Base-by-base conservation (phyloP, 2,113 vertebrate species). In the Halcyon senegalensis region DNA sequence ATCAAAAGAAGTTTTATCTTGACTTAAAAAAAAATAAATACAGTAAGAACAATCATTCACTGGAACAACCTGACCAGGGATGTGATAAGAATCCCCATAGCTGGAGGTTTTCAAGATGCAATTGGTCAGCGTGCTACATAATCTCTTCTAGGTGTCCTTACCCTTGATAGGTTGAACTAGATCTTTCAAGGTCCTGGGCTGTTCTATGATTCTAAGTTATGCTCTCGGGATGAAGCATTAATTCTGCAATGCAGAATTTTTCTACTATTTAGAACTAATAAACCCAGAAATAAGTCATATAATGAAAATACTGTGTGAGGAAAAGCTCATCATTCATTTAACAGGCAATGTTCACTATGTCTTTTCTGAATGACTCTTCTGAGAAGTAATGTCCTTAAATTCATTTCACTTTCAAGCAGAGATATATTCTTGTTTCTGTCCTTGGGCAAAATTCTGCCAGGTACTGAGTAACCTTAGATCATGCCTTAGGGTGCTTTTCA, bases 31-130 rank as follows among this genome's bases (percentile, higher is more conserved):
- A 46, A 7, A 50, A 50, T 11, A 25, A 51, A 75, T 58, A 17
- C n/a, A 30, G 16, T 39, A 46, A 66, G 27, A 73, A 39, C 12
- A 66, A 30, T 24, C 19, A 11, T 48, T 75, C 76, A 58, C 11
- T 48, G 39, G 14, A 86, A 62, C 16, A 62, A 25, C 6, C 10
- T 37, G 16, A 2, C n/a, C 16, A 28, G 14, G 44, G 30, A 27
- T 64, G 23, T 35, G 50, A 15, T 21, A 41, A 58, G 46, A n/a
- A 15, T 35, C 37, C 8, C n/a, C 30, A 25, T 33, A 3, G 4
- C 8, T 68, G 39, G 17, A 48, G 3, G 15, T 43, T 87, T 68
- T 59, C 27, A 35, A 68, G n/a, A n/a, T 35, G 15, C 0, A 0
- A 18, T 35, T 87, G 10, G 8, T 73, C 15, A 80, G 13, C 6